Evolutionary conservation across 2,797 vertebrate genomes (phyloP).

Genomic region (Myiotriccus ornatus): DNA sequence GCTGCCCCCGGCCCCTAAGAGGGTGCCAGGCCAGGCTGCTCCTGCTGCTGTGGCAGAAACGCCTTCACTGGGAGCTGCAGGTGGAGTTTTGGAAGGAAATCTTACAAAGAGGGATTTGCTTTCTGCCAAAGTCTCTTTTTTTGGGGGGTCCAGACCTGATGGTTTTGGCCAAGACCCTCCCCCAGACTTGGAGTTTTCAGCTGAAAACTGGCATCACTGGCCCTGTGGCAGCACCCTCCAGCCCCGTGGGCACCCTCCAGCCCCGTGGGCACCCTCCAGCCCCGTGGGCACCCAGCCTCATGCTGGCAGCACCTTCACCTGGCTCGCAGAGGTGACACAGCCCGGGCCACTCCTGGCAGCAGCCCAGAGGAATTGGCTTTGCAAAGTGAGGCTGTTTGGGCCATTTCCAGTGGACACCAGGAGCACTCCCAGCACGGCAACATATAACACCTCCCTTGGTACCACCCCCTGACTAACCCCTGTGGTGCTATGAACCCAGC

Average conservation of each 20-base stretch:
- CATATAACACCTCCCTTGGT: conserved; percentile 2
- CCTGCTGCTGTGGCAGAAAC: neutral
- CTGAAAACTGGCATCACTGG: neutral
- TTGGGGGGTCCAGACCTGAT: neutral
- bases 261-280: neutral
- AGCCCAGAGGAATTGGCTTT: neutral
- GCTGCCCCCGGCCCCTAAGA: neutral
- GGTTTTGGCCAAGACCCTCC: neutral
- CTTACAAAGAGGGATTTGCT: neutral
- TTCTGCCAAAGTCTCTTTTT: neutral
- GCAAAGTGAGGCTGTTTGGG: conserved; percentile 31
- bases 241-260: neutral
- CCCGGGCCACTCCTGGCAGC: neutral
- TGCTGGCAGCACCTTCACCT: conserved; percentile 57
- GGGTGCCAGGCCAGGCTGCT: neutral
- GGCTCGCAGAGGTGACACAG: neutral
- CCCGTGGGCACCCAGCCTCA: neutral
- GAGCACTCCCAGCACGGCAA: conserved; percentile 51
- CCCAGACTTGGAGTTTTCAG: neutral
- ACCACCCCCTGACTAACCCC: conserved; percentile 71
- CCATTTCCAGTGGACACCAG: neutral
- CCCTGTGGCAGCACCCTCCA: neutral
- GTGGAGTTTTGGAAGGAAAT: neutral
- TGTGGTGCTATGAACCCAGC: conserved; percentile 81
- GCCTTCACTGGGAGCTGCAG: neutral